Percentiles rank a stretch among this genome's conserved stretches.
Conservation (phyloP, 1,140 invertebrate species). For the Drosophila sucinea region DNA sequence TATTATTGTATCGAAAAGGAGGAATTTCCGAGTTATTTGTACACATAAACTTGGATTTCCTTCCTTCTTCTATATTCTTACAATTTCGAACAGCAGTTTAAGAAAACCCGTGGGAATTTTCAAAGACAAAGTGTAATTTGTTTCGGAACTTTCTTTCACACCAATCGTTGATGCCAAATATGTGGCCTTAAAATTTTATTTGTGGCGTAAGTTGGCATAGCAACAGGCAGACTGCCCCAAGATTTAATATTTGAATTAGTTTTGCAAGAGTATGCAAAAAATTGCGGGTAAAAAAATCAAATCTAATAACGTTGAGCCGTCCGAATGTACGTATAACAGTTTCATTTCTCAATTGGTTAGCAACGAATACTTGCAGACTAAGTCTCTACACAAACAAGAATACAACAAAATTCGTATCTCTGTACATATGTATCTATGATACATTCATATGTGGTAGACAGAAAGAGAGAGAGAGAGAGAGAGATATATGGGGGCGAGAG, state of each 20-base stretch:
- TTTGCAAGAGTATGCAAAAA: constrained; percentile 1
- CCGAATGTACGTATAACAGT: neutral
- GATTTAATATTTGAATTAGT: neutral
- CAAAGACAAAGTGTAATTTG: neutral
- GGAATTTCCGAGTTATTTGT: no score
- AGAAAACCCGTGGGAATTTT: no score
- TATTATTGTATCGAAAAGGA: no score
- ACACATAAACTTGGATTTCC: no score
- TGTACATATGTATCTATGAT: neutral
- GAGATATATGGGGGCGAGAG: neutral
- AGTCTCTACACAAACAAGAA: neutral
- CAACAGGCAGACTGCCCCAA: neutral
- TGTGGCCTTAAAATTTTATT: neutral
- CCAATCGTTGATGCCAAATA: neutral
- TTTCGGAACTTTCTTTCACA: neutral
- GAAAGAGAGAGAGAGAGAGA: neutral
- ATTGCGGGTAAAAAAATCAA: neutral
- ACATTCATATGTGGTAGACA: neutral
- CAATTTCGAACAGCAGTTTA: no score
- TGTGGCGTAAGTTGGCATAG: neutral
- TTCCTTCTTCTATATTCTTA: no score
- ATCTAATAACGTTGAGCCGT: neutral
- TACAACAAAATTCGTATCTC: neutral
- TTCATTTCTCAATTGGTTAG: neutral
- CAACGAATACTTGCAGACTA: neutral